Evolutionary conservation across 2,797 vertebrate species (phyloP), one percentile per base, ranked within the genome.

Genomic region (Hippoglossus hippoglossus): DNA sequence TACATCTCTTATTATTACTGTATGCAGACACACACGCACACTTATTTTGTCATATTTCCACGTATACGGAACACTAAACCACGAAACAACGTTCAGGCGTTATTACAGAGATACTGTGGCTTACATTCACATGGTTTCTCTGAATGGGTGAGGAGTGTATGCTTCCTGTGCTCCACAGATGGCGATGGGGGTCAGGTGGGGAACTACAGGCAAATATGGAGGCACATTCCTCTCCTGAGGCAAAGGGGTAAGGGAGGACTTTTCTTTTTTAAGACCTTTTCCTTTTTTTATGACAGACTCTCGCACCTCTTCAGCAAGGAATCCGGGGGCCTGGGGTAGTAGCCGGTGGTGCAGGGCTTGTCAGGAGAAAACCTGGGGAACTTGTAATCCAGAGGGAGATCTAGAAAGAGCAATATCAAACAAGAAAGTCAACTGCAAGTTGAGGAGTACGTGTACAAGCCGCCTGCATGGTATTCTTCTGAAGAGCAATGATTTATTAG

Each of bases 311-410:
- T 94, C 88, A 96, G 86, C 87, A 97, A 92, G 5, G 91, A 93
- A 84, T 94, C 92, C 0, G 95, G 97, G 83, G 97, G 96, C 26
- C 94, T 90, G 67, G 97, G 97, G 88, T 96, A 98, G 91, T 97
- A 99, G 68, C 97, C 97, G 1, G 91, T 93, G 64, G 93, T 97
- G 89, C 94, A 93, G 67, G 96, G 96, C 89, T 76, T 96, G 89
- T 94, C 93, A 15, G 94, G 87, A 80, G 96, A 98, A 91, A 99
- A 99, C 86, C 94, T 95, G 83, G 93, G 92, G 89, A 98, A 99
- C 90, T 95, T 96, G 87, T 96, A 97, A 94, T 98, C 96, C 94
- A 99, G 90, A 11, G 97, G 96, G 81, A 99, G 95, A 94, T 96
- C 97, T 99, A 49, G 53, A 73, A 73, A 66, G 51, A 71, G 39